A percentile compares a stretch with the other conserved stretches of the same genome.
Evolutionary conservation across 2,888 invertebrate species (phyloP).

Genomic region (Dinocampus coccinellae): DNA sequence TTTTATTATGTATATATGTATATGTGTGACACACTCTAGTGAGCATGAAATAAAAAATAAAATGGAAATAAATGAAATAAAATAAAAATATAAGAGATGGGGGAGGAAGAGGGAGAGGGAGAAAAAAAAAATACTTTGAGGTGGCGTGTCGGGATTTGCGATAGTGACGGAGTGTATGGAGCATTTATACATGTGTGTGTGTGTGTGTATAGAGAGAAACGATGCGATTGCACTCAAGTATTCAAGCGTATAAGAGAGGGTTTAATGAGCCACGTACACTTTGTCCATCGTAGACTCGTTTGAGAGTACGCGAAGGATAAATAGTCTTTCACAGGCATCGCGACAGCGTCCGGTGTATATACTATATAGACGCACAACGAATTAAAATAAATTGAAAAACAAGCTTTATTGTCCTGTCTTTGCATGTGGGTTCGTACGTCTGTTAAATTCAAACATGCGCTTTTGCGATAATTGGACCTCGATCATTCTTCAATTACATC

Average conservation of each 20-base stretch:
- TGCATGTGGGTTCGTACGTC: conserved; percentile 1
- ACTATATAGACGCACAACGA: not conserved
- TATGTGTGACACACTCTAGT: conserved; percentile 3
- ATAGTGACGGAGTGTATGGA: conserved; percentile 22
- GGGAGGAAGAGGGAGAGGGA: not conserved
- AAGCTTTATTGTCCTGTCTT: conserved; percentile 25
- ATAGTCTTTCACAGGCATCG: conserved; percentile 3
- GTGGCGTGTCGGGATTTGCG: conserved; percentile 25
- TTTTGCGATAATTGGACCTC: conserved; percentile 20
- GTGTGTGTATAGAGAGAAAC: conserved; percentile 30
- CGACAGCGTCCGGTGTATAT: not conserved
- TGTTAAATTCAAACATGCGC: not conserved
- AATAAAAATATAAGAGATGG: conserved; percentile 3
- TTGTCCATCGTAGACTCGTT: conserved; percentile 44
- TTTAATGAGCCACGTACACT: conserved; percentile 43
- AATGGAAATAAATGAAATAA: not conserved
- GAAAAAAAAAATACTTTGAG: conserved; percentile 9
- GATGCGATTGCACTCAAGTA: conserved; percentile 24
- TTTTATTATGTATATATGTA: not conserved
- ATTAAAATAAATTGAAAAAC: conserved; percentile 11
- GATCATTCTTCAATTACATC: not conserved
- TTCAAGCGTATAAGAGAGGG: conserved; percentile 33
- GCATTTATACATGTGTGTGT: not conserved
- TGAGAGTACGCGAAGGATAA: conserved; percentile 10
- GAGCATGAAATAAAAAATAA: not conserved